Conservation (phyloP, 2,113 vertebrate genomes). For the Sclerurus mexicanus region DNA sequence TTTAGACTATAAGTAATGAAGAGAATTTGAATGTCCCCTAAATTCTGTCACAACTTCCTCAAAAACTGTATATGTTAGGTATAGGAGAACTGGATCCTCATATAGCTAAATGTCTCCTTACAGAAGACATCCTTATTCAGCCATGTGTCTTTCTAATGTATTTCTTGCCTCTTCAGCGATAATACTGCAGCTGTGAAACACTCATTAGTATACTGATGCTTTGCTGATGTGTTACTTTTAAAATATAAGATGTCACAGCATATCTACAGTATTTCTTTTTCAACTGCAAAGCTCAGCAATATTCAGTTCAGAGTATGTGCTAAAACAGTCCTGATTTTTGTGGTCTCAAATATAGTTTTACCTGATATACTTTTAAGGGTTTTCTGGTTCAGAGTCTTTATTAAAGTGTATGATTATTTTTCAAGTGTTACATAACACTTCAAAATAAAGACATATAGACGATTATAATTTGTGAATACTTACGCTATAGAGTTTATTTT, state of each 20-base stretch:
- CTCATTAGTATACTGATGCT: constrained; percentile 4
- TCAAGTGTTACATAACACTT: not conserved
- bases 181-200: constrained; percentile 25
- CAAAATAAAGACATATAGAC: not conserved
- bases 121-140: not conserved
- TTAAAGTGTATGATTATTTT: not conserved
- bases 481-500: not conserved
- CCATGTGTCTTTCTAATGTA: not conserved
- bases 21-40: not conserved
- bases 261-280: not conserved
- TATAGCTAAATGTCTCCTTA: not conserved
- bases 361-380: not conserved
- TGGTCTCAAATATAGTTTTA: not conserved
- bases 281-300: not conserved
- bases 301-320: not conserved
- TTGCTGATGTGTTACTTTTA: not conserved
- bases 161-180: constrained; percentile 19
- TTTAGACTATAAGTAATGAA: not conserved
- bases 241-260: not conserved
- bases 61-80: not conserved
- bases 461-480: not conserved
- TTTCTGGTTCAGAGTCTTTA: not conserved
- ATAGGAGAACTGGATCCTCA: not conserved
- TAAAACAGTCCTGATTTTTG: not conserved
- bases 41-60: not conserved